These are phyloP conservation scores for Synergus itoensis DNA, from an alignment of 2,888 invertebrate genomes.

Conservation along the genomic window DNA sequence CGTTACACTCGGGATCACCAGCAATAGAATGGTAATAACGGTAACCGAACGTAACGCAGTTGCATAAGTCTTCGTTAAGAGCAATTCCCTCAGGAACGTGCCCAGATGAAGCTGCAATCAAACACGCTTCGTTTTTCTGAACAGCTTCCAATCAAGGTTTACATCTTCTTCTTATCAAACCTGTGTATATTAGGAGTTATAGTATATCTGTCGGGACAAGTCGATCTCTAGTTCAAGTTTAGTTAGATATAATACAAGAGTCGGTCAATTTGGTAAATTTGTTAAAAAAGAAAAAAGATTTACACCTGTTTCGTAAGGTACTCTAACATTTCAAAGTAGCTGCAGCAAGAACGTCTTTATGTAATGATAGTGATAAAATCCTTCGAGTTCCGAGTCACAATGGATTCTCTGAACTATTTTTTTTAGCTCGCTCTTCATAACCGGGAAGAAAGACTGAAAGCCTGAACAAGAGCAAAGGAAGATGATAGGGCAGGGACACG, in stretches of 20 bases:
- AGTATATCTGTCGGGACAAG: neutral
- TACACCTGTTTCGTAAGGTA: neutral
- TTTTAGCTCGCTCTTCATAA: neutral
- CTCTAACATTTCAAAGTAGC: neutral
- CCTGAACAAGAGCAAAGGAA: neutral
- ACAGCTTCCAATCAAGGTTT: neutral
- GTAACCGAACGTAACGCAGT: constrained; percentile 55
- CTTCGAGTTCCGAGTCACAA: neutral
- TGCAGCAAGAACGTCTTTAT: neutral
- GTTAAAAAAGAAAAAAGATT: neutral
- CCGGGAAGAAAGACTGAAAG: neutral
- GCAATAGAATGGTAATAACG: constrained; percentile 59
- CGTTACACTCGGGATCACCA: constrained; percentile 56
- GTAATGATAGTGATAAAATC: constrained; percentile 4
- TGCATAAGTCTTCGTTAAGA: constrained; percentile 45
- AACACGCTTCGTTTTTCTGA: constrained; percentile 28
- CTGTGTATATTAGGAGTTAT: neutral
- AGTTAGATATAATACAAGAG: neutral
- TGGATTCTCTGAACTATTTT: neutral
- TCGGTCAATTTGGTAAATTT: neutral
- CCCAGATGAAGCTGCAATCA: constrained; percentile 47
- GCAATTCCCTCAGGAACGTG: constrained; percentile 46
- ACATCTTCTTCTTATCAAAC: neutral
- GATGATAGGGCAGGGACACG: constrained; percentile 44
- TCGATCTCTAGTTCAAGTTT: neutral